Percentiles rank a stretch among this genome's conserved stretches.
Conservation (phyloP, 2,113 vertebrate species). For the Ceyx cyanopectus region DNA sequence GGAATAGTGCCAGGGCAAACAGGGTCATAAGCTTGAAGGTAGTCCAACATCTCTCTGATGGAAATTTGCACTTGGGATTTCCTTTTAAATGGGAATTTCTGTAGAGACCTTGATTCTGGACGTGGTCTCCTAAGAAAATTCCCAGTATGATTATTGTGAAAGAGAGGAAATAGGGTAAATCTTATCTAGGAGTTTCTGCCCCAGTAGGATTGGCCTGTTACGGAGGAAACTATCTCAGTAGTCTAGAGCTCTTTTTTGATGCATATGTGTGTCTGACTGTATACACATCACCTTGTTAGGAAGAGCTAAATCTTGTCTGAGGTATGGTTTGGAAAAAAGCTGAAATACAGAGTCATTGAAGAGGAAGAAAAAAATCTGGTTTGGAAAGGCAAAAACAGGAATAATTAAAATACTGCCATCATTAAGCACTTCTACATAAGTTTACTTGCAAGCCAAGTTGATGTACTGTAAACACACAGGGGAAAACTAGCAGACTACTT, state of each 20-base stretch:
- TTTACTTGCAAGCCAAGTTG: not conserved
- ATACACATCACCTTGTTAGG: not conserved
- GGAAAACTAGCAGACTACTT: not conserved
- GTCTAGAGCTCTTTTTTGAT: not conserved
- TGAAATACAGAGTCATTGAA: not conserved
- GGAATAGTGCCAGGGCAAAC: not conserved
- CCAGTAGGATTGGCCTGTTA: not conserved
- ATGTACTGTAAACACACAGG: not conserved
- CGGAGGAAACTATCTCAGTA: not conserved
- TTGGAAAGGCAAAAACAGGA: not conserved
- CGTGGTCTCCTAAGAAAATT: not conserved
- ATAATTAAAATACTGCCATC: not conserved
- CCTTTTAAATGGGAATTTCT: not conserved
- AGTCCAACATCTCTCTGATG: not conserved
- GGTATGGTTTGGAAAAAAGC: not conserved
- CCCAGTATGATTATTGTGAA: not conserved
- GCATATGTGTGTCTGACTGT: not conserved
- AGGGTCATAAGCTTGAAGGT: not conserved
- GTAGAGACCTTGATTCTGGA: not conserved
- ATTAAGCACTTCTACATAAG: not conserved
- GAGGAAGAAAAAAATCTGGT: not conserved
- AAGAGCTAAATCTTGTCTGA: not conserved
- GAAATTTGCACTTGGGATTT: not conserved
- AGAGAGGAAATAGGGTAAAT: not conserved
- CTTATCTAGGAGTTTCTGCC: not conserved